Conservation (phyloP, 2,113 vertebrate genomes). For the Acinonyx jubatus region DNA sequence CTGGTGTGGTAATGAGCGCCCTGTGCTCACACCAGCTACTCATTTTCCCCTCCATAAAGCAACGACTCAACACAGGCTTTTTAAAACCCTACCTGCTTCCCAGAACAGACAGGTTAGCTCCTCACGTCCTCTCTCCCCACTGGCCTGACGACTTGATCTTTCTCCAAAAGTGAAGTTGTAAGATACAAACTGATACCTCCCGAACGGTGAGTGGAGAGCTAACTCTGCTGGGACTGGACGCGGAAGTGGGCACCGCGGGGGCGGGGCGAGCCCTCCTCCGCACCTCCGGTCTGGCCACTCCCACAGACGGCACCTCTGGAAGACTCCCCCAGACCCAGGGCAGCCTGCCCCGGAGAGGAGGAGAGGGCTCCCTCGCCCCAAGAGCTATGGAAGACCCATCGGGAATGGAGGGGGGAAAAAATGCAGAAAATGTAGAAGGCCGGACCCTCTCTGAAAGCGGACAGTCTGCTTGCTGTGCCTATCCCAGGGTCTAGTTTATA, state of each 20-base stretch:
- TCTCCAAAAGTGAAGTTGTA: background rate
- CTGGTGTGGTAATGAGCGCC: background rate
- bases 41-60: background rate
- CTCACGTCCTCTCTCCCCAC: background rate
- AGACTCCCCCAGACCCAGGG: background rate
- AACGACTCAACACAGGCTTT: background rate
- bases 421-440: background rate
- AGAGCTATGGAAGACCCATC: background rate
- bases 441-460: no score
- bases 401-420: no score
- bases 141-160: conserved; percentile 42
- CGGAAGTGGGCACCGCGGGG: accelerated
- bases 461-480: accelerated
- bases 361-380: background rate
- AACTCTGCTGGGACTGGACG: background rate
- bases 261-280: background rate
- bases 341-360: accelerated
- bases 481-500: background rate
- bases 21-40: background rate
- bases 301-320: background rate
- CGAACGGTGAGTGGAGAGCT: accelerated
- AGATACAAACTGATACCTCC: background rate
- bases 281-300: background rate
- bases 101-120: background rate
- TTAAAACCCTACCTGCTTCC: background rate